Evolutionary conservation across 2,797 vertebrate species (phyloP).

Genomic region (Tapirus indicus): DNA sequence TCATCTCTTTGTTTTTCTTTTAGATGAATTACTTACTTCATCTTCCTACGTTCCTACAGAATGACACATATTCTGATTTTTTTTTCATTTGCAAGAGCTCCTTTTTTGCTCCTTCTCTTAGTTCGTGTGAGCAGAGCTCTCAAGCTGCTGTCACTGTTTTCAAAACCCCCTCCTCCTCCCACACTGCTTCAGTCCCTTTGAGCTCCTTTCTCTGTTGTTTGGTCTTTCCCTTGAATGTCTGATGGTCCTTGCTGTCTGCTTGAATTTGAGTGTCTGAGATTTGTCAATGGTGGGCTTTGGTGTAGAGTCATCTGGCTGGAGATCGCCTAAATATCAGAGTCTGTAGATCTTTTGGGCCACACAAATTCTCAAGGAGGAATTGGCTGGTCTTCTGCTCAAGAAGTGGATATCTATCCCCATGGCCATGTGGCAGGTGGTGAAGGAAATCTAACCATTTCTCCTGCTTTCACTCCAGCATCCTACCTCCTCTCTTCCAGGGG

Average conservation of each 20-base stretch:
- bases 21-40: neutral
- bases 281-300: neutral
- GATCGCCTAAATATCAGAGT: neutral
- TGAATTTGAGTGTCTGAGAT: neutral
- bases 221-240: neutral
- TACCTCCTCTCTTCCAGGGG: neutral
- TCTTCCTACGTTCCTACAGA: neutral
- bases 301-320: neutral
- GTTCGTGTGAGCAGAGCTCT: neutral
- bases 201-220: neutral
- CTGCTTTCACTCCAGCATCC: neutral
- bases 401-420: neutral
- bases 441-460: neutral
- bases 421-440: neutral
- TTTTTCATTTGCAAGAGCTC: neutral
- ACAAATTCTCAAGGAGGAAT: neutral
- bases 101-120: neutral
- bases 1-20: neutral
- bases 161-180: neutral
- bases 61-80: neutral
- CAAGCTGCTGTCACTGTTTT: neutral
- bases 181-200: neutral
- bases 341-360: neutral
- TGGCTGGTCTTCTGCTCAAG: neutral
- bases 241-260: neutral